These are phyloP conservation scores for Coelopa pilipes DNA, from an alignment of 2,888 invertebrate genomes.

Conservation along the genomic window DNA sequence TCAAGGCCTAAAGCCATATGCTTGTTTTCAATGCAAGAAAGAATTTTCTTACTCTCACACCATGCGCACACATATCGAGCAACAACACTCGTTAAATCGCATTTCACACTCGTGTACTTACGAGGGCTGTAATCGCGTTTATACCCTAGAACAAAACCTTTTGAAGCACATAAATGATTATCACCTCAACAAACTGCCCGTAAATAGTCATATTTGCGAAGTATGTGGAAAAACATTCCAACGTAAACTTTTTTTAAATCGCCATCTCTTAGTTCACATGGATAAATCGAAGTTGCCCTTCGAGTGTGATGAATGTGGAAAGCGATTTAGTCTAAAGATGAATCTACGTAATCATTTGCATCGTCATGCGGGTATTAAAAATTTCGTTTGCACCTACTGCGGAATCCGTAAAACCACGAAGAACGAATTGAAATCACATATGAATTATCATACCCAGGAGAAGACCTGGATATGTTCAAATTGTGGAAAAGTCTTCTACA, in stretches of 20 bases:
- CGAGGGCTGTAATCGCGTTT: slow-evolving; percentile 20
- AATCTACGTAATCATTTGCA: slow-evolving; percentile 45
- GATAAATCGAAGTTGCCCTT: slow-evolving; percentile 37
- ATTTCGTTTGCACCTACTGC: slow-evolving; percentile 45
- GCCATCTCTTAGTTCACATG: slow-evolving; percentile 41
- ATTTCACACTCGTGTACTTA: slow-evolving; percentile 1
- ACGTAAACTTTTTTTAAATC: slow-evolving; percentile 33
- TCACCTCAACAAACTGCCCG: neutral
- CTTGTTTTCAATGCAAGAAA: slow-evolving; percentile 27
- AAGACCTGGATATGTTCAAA: slow-evolving; percentile 40
- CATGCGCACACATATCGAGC: slow-evolving; percentile 13
- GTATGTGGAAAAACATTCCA: slow-evolving; percentile 41
- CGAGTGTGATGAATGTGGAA: slow-evolving; percentile 40
- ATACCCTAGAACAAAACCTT: neutral
- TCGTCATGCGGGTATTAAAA: slow-evolving; percentile 45
- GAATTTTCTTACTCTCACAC: neutral
- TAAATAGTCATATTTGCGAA: slow-evolving; percentile 37
- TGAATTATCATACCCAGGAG: slow-evolving; percentile 44
- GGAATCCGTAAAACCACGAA: slow-evolving; percentile 43
- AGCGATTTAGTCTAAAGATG: slow-evolving; percentile 38
- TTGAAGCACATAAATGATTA: slow-evolving; percentile 15
- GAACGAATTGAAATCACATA: slow-evolving; percentile 40
- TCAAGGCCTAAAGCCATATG: slow-evolving; percentile 18
- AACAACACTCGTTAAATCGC: neutral
- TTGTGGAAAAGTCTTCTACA: slow-evolving; percentile 41